Evolutionary conservation across 23 tunicate species (phyloP).

Genomic region (Botrylloides violaceus): DNA sequence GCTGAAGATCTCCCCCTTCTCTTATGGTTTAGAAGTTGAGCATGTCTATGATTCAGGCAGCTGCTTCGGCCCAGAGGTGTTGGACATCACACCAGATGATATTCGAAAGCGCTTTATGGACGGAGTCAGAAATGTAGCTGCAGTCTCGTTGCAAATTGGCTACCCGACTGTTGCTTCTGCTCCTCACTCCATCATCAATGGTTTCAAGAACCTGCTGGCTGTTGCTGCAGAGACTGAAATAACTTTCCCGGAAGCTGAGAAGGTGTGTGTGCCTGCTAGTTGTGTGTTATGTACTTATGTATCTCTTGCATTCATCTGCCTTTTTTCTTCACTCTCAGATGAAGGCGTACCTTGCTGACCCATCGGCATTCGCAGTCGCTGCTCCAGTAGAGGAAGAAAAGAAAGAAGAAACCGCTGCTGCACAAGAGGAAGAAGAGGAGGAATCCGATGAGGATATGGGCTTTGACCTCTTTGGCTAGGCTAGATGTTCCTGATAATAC

Average conservation of each 20-base stretch:
- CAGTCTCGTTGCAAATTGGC: constrained; percentile 85
- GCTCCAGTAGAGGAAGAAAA: constrained; percentile 66
- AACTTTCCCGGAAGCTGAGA: constrained; percentile 94
- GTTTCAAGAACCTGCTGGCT: constrained; percentile 97
- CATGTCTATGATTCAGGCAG: constrained; percentile 95
- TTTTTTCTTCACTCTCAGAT: constrained; percentile 59
- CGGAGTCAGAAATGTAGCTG: constrained; percentile 76
- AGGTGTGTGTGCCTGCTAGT: constrained; percentile 22
- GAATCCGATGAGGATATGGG: constrained; percentile 99
- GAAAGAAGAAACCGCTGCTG: constrained; percentile 36
- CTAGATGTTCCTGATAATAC: background rate
- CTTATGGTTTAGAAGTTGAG: constrained; percentile 83
- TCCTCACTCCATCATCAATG: constrained; percentile 98
- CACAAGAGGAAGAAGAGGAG: constrained; percentile 52
- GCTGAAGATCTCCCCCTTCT: constrained; percentile 99
- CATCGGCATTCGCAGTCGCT: constrained; percentile 93
- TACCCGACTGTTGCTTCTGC: constrained; percentile 99
- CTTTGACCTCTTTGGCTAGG: constrained; percentile 82
- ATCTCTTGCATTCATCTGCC: constrained; percentile 1
- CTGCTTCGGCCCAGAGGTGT: constrained; percentile 79
- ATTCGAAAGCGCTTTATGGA: constrained; percentile 65
- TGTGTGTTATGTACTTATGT: background rate
- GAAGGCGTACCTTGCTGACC: constrained; percentile 98
- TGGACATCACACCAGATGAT: constrained; percentile 99
- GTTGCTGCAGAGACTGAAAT: constrained; percentile 99